Evolutionary conservation across 2,113 vertebrate genomes (phyloP), one percentile per base, ranked within the genome.

Genomic region (Sinosuthora webbiana): DNA sequence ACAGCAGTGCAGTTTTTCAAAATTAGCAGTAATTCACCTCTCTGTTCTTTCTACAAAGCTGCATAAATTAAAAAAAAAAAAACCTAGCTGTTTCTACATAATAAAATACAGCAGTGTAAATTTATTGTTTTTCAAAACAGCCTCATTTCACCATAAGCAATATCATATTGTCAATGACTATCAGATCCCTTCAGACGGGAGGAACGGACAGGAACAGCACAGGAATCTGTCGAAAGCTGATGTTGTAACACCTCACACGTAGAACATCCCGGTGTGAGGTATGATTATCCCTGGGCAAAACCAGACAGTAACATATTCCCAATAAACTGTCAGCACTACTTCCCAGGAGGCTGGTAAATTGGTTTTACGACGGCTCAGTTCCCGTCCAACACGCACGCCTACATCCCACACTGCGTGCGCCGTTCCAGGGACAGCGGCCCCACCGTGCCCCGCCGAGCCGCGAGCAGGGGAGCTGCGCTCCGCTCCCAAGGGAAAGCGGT

Each of bases 171-270:
- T 11, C 63, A 85, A 2, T 21, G 52, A 80, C 27, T 17, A 15
- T 8, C 13, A 55, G 31, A 60, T 31, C 8, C 62, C 68, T 75
- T 77, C 37, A 47, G 30, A 27, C 7, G 75, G 6, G 6, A 27
- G 10, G 11, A 33, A 57, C 28, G 42, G 41, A 47, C 12, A 49
- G 11, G 7, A 65, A 23, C 0, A 19, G 62, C 17, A 31, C 27
- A 20, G 37, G 37, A 39, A 39, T 10, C 24, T 5, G 3, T 4
- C 3, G 6, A 70, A 39, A 64, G 10, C 31, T 35, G 24, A 30
- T 41, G 37, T 20, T 33, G 12, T 3, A 14, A 14, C 53, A 25
- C 13, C 10, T 11, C 25, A 37, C 12, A 7, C 1, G 18, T 0
- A 49, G 3, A 73, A 63, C 55, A 45, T 1, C 16, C 15, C 8